These are phyloP conservation scores for Centroberyx gerrardi DNA, from an alignment of 2,797 vertebrate genomes.

Conservation along the genomic window DNA sequence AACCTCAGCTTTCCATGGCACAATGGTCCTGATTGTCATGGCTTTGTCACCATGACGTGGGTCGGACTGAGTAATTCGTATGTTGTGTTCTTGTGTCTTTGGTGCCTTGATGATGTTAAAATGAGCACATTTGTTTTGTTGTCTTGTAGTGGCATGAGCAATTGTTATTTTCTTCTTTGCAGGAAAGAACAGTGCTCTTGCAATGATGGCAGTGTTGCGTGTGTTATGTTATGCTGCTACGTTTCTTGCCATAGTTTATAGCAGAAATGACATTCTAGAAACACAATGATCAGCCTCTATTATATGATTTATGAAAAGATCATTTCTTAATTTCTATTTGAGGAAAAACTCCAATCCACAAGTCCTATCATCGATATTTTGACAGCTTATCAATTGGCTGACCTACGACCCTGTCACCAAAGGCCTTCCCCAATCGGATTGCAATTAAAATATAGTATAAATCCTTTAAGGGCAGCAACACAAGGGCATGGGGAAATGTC, in stretches of 20 bases:
- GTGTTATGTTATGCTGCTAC: neutral
- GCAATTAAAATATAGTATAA: slow-evolving; percentile 69
- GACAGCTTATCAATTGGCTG: slow-evolving; percentile 70
- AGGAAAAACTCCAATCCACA: slow-evolving; percentile 48
- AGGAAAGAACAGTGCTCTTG: neutral
- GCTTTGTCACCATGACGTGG: slow-evolving; percentile 57
- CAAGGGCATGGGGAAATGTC: slow-evolving; percentile 51
- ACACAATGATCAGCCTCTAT: neutral
- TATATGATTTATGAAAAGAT: slow-evolving; percentile 50
- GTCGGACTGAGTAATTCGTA: slow-evolving; percentile 33
- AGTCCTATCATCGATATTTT: slow-evolving; percentile 61
- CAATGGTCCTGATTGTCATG: slow-evolving; percentile 64
- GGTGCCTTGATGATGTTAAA: slow-evolving; percentile 29
- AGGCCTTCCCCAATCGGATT: slow-evolving; percentile 66
- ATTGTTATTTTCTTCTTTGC: neutral
- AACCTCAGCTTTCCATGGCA: slow-evolving; percentile 71
- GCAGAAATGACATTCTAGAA: slow-evolving; percentile 9
- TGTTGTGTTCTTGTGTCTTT: slow-evolving; percentile 17
- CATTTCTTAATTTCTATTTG: slow-evolving; percentile 46
- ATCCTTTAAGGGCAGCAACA: slow-evolving; percentile 58
- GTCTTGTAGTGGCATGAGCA: slow-evolving; percentile 24
- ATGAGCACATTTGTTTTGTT: slow-evolving; percentile 43
- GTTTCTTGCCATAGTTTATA: neutral
- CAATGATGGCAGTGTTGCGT: neutral
- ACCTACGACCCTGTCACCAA: slow-evolving; percentile 71